phyloP scores from a whole-genome alignment of 2,113 vertebrate genomes.

The Neodontobutis hainanensis region DNA sequence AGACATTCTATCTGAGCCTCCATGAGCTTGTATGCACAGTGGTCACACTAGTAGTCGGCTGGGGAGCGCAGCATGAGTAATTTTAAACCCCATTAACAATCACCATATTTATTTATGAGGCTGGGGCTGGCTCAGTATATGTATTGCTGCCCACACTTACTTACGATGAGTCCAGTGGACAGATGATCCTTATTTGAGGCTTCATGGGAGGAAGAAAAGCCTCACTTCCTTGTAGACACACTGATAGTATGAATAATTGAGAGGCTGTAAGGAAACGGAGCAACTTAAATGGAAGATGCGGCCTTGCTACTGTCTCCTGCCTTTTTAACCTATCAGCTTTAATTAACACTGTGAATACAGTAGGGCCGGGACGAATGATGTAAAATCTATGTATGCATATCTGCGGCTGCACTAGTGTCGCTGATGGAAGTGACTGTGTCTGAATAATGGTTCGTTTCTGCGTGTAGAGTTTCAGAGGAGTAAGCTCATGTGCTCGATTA shows the following conservation, averaged over 20 bases:
- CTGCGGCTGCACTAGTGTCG: conserved; percentile 1
- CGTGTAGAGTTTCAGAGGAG: neutral
- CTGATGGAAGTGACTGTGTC: conserved; percentile 11
- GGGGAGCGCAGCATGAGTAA: conserved; percentile 76
- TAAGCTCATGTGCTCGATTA: neutral
- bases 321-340: conserved; percentile 83
- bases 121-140: conserved; percentile 59
- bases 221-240: conserved; percentile 71
- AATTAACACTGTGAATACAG: conserved; percentile 76
- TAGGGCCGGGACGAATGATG: conserved; percentile 6
- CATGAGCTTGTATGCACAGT: conserved; percentile 64
- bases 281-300: conserved; percentile 78
- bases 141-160: conserved; percentile 75
- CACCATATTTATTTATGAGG: conserved; percentile 84
- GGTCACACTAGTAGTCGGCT: conserved; percentile 73
- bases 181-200: conserved; percentile 73
- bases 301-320: conserved; percentile 81
- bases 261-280: conserved; percentile 72
- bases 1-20: conserved; percentile 71
- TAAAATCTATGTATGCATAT: conserved; percentile 39
- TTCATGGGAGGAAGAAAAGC: conserved; percentile 69
- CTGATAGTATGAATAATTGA: conserved; percentile 80
- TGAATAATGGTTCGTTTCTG: conserved; percentile 3
- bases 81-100: conserved; percentile 85
- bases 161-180: conserved; percentile 69